Base-by-base conservation (phyloP, 2,113 vertebrate species). In the Xyliphius kryptos region DNA sequence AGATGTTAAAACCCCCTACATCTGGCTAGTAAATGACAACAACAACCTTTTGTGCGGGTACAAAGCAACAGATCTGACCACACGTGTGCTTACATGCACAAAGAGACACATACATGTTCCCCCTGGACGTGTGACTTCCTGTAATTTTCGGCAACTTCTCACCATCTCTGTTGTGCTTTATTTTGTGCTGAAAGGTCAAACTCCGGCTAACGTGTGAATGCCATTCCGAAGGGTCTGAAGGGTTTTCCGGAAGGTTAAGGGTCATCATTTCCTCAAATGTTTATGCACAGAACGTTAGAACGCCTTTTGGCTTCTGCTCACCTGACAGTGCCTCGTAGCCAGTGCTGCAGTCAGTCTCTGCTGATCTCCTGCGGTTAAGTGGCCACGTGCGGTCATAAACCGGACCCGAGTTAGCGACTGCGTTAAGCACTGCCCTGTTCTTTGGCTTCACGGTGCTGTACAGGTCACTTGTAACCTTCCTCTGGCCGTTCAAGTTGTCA, bases 371-470 rank as follows among this genome's bases (percentile, higher is more conserved):
- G 36, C 47, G 63, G 57, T 41, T 63, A 48, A 47, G 3, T 0
- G 69, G 36, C 0, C 2, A 6, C 0, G 73, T 57, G 0, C n/a
- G 40, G 66, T 79, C 71, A 0, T 72, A 69, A 53, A 44, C 11
- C 43, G 77, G 56, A n/a, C n/a, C n/a, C 0, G 19, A 16, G 64
- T 22, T 9, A 0, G 67, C 57, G 1, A 5, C 10, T 0, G 55
- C 5, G 3, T 36, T 0, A 10, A 62, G 26, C 55, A 9, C 6
- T 1, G 50, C 7, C 16, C 56, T 77, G 3, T 8, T 46, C 15
- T 79, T 75, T 0, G 81, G 78, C 21, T 58, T 75, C 9, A 85
- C 83, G 0, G 32, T 32, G 69, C 82, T 86, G 70, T 88, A 88
- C 48, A 88, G 3, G 0, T 67, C 13, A 9, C 22, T 0, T 36